A percentile compares a stretch with the other conserved stretches of the same genome.
Conservation (phyloP, 2,113 vertebrate species). For the Myiozetetes cayanensis region DNA sequence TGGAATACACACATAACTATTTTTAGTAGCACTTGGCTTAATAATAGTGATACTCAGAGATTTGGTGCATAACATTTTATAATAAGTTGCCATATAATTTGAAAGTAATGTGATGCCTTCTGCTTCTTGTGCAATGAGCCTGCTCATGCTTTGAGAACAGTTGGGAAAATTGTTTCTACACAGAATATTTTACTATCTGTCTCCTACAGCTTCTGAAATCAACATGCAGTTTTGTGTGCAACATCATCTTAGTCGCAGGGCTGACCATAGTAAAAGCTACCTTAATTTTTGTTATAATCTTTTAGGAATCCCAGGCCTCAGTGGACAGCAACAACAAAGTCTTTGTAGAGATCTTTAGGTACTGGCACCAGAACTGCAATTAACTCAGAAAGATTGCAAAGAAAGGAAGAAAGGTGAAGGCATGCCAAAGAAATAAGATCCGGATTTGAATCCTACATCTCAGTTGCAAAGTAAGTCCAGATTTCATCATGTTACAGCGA, state of each 20-base stretch:
- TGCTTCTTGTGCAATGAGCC: not conserved
- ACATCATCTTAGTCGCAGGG: not conserved
- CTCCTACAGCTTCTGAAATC: not conserved
- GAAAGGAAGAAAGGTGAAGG: not conserved
- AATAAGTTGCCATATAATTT: not conserved
- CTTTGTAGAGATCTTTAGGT: not conserved
- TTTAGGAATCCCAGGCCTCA: not conserved
- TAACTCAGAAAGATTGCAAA: not conserved
- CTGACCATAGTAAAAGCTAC: not conserved
- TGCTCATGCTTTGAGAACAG: not conserved
- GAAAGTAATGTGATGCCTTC: not conserved
- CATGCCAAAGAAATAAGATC: not conserved
- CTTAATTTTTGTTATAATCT: not conserved
- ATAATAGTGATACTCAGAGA: not conserved
- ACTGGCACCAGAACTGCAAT: not conserved
- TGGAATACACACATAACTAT: not conserved
- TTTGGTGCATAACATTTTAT: not conserved
- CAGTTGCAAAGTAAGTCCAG: not conserved
- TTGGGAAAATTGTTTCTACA: not conserved
- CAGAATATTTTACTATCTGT: not conserved
- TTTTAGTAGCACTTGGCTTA: slow-evolving; percentile 7
- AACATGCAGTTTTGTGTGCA: not conserved
- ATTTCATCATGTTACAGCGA: not conserved
- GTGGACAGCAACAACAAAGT: not conserved
- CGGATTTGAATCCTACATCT: not conserved